Conservation (phyloP, 2,888 invertebrate genomes). For the Epinotia demarniana region DNA sequence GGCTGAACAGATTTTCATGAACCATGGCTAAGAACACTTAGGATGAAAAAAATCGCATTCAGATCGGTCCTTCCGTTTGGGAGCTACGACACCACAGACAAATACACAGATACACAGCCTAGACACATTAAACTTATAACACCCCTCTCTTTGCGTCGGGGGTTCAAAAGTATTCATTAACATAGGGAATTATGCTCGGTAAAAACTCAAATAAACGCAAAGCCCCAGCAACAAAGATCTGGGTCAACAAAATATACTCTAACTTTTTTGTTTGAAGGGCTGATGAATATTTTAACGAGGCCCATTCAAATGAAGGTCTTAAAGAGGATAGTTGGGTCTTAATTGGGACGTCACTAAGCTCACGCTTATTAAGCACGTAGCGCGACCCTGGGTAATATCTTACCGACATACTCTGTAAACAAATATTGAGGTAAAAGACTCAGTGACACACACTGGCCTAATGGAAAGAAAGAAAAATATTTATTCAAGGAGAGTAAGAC, state of each 20-base stretch:
- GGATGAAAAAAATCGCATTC: too few relatives aligned
- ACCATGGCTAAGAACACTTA: too few relatives aligned
- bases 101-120: too few relatives aligned
- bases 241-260: constrained; percentile 32
- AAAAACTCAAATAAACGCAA: constrained; percentile 39
- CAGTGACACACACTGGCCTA: too few relatives aligned
- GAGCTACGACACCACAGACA: too few relatives aligned
- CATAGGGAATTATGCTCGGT: constrained; percentile 41
- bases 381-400: constrained; percentile 47
- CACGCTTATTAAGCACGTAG: constrained; percentile 56
- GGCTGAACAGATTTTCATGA: too few relatives aligned
- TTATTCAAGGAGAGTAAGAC: too few relatives aligned
- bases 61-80: too few relatives aligned
- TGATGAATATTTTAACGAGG: constrained; percentile 50
- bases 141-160: too few relatives aligned
- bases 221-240: constrained; percentile 41
- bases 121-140: too few relatives aligned
- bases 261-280: constrained; percentile 33
- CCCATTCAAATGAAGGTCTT: constrained; percentile 48
- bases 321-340: constrained; percentile 47
- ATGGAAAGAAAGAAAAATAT: too few relatives aligned
- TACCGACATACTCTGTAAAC: constrained; percentile 6
- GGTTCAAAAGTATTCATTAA: constrained; percentile 39
- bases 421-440: background rate
- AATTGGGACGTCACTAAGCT: constrained; percentile 48